A percentile compares a stretch with the other conserved stretches of the same genome.
These are phyloP conservation scores for Berghia stephanieae DNA, from an alignment of 1,140 invertebrate genomes.

Conservation along the genomic window DNA sequence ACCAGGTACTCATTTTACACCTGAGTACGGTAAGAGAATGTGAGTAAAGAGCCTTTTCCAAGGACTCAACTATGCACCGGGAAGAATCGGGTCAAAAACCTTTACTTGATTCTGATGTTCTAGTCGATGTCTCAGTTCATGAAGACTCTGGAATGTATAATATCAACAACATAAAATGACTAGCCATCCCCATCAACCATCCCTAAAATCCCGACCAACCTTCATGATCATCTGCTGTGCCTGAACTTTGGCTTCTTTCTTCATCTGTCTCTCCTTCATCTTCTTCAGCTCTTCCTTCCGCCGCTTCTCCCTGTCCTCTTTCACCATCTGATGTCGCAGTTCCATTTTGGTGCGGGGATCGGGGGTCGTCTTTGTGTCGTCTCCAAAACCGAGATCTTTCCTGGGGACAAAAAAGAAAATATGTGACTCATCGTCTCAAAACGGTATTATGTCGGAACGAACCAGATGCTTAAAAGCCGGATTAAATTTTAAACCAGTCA, in stretches of 20 bases:
- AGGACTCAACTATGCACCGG: too few species aligned
- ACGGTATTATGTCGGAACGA: too few species aligned
- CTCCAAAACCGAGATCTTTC: slow-evolving; percentile 41
- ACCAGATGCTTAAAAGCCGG: too few species aligned
- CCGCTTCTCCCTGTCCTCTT: slow-evolving; percentile 62
- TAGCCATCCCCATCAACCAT: not conserved
- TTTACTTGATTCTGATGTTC: too few species aligned
- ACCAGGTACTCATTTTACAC: too few species aligned
- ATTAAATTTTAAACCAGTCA: too few species aligned
- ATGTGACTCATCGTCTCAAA: too few species aligned
- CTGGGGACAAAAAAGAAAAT: too few species aligned
- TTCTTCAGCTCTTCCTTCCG: slow-evolving; percentile 51
- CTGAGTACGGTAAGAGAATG: too few species aligned
- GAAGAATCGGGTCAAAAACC: too few species aligned
- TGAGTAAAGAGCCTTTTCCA: too few species aligned
- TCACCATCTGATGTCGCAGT: slow-evolving; percentile 55
- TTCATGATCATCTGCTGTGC: slow-evolving; percentile 59
- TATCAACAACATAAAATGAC: not conserved
- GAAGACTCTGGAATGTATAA: not conserved
- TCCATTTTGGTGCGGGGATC: slow-evolving; percentile 52
- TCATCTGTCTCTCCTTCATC: slow-evolving; percentile 46
- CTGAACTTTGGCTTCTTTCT: slow-evolving; percentile 56
- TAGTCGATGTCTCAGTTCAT: too few species aligned
- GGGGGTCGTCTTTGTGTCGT: slow-evolving; percentile 12
- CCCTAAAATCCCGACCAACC: slow-evolving; percentile 29